Evolutionary conservation across 2,888 invertebrate genomes (phyloP).

Genomic region (Phyto melanocephala): DNA sequence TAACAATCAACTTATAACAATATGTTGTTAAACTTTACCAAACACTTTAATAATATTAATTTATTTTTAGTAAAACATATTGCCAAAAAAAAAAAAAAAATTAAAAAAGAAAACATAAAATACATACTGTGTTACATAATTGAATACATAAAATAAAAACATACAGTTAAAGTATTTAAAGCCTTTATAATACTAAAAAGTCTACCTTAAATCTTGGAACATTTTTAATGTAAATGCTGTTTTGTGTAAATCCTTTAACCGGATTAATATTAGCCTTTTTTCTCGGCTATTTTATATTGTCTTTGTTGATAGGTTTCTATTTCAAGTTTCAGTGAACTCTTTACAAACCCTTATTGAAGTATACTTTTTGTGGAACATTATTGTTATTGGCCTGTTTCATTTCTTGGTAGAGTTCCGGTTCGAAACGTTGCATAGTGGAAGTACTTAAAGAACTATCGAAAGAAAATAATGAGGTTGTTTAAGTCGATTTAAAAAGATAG

Average conservation of each 20-base stretch:
- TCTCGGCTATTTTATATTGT: conserved; percentile 51
- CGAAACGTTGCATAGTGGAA: conserved; percentile 85
- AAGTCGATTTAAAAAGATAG: background rate
- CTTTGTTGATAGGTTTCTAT: conserved; percentile 30
- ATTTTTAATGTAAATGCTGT: conserved; percentile 51
- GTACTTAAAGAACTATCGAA: conserved; percentile 85
- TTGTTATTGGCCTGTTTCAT: conserved; percentile 84
- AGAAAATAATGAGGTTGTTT: conserved; percentile 64
- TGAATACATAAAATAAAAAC: background rate
- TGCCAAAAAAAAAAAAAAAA: too few species aligned
- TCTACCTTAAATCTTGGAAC: conserved; percentile 37
- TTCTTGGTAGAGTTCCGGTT: conserved; percentile 86
- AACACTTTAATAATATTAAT: too few species aligned
- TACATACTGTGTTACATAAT: conserved; percentile 25
- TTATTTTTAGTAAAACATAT: too few species aligned
- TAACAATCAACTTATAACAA: background rate
- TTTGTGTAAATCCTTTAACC: conserved; percentile 63
- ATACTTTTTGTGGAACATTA: conserved; percentile 86
- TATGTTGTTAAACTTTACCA: background rate
- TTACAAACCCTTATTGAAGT: conserved; percentile 94
- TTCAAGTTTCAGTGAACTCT: background rate
- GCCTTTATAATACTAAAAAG: conserved; percentile 23
- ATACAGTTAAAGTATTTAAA: background rate
- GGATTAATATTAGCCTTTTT: conserved; percentile 34
- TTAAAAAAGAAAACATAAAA: conserved; percentile 5